Evolutionary conservation across 2,113 vertebrate genomes (phyloP).

Genomic region (Taurulus bubalis): DNA sequence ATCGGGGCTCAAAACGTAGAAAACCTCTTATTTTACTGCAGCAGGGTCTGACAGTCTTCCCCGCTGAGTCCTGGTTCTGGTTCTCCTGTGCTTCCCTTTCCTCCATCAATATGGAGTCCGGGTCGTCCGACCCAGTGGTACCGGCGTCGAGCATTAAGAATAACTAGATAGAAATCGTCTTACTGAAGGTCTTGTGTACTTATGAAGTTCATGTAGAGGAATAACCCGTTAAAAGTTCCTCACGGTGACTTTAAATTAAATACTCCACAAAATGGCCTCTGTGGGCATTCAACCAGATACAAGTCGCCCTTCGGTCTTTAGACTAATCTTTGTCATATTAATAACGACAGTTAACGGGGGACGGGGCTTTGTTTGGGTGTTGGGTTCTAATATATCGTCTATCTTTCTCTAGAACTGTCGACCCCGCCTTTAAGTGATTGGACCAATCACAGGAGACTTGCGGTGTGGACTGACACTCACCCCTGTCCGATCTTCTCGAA

Average conservation of each 20-base stretch:
- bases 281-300: neutral
- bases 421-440: neutral
- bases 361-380: neutral
- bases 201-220: neutral
- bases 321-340: neutral
- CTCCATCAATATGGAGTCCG: too few relatives aligned
- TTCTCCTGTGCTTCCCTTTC: too few relatives aligned
- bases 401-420: neutral
- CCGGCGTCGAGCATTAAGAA: too few relatives aligned
- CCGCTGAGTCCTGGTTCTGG: too few relatives aligned
- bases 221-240: too few relatives aligned
- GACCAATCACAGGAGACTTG: neutral
- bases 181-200: neutral
- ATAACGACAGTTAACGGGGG: too few relatives aligned
- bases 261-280: neutral
- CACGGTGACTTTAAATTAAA: too few relatives aligned
- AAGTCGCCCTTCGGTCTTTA: neutral
- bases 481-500: conserved; percentile 99
- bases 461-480: conserved; percentile 56
- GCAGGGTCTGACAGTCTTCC: too few relatives aligned
- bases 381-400: neutral
- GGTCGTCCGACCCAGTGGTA: neutral
- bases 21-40: too few relatives aligned
- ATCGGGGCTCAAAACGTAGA: too few relatives aligned
- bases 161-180: neutral